Base-by-base conservation (phyloP, 2,113 vertebrate genomes). In the Otolemur garnettii region DNA sequence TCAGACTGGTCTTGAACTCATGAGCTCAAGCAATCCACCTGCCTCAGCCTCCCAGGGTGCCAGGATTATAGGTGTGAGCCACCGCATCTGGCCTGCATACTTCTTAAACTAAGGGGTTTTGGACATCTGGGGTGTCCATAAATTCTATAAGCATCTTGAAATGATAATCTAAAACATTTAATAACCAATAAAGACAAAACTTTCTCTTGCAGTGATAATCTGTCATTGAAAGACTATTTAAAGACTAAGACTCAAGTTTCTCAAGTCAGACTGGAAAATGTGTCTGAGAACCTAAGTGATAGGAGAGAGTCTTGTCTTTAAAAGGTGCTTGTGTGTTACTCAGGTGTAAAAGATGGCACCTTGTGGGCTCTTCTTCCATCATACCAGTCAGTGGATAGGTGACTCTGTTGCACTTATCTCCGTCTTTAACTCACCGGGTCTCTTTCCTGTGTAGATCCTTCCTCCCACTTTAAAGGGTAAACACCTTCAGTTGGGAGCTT, bases 261-360 rank as follows among this genome's bases (percentile, higher is more conserved):
- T 78, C 53, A 45, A 77, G 35, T 45, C 15, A 57, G 30, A 33
- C 50, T 38, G 3, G 55, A n/a, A 38, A 57, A 82, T 12, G 33
- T 77, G 11, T 80, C 38, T 30, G 53, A 30, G 35, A 33, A 59
- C 33, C 80, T 26, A 14, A 55, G 17, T 60, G 53, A 28, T 11
- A 8, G 10, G 33, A 57, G 26, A 64, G 42, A 59, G 26, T 24
- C 33, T 64, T 59, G 24, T 38, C 30, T 93, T 77, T 55, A 59
- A 71, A 87, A n/a, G 71, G 18, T 1, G 0, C 18, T 42, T 38
- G 13, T 33, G 12, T 12, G 4, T 3, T 0, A 1, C 28, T 26
- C 18, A 69, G 66, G 85, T n/a, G 74, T 57, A n/a, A 64, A n/a
- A 21, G 38, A 19, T 5, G 8, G 71, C 0, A 4, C 30, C 45